These are phyloP conservation scores for Pyrgilauda ruficollis DNA, from an alignment of 2,113 vertebrate genomes.

Conservation along the genomic window DNA sequence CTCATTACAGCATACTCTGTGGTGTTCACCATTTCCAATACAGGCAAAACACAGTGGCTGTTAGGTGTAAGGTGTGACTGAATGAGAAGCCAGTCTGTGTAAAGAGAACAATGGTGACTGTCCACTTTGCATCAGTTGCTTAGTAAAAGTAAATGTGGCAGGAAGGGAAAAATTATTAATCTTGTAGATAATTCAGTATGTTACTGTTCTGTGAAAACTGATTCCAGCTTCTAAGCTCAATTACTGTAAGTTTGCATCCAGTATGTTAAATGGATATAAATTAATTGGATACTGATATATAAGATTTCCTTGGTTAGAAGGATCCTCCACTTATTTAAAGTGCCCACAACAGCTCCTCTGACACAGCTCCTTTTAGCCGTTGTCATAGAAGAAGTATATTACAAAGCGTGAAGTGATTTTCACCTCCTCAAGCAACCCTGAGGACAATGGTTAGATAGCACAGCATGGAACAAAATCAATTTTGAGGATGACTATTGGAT, in stretches of 20 bases:
- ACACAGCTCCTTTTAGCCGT: neutral
- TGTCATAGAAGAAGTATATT: neutral
- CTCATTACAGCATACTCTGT: neutral
- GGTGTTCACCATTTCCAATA: neutral
- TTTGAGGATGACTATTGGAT: neutral
- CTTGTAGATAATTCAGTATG: neutral
- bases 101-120: neutral
- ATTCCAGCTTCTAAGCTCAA: neutral
- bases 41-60: neutral
- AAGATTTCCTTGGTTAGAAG: neutral
- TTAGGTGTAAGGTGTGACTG: neutral
- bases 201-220: neutral
- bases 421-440: neutral
- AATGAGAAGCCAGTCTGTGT: neutral
- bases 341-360: neutral
- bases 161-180: neutral
- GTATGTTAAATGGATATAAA: neutral
- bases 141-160: neutral
- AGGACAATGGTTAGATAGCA: conserved; percentile 3
- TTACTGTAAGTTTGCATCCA: neutral
- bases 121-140: neutral
- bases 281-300: neutral
- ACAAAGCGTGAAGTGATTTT: conserved; percentile 43
- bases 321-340: neutral
- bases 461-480: conserved; percentile 2